phyloP scores from a whole-genome alignment of 2,797 vertebrate genomes.

The Darevskia nairensis region DNA sequence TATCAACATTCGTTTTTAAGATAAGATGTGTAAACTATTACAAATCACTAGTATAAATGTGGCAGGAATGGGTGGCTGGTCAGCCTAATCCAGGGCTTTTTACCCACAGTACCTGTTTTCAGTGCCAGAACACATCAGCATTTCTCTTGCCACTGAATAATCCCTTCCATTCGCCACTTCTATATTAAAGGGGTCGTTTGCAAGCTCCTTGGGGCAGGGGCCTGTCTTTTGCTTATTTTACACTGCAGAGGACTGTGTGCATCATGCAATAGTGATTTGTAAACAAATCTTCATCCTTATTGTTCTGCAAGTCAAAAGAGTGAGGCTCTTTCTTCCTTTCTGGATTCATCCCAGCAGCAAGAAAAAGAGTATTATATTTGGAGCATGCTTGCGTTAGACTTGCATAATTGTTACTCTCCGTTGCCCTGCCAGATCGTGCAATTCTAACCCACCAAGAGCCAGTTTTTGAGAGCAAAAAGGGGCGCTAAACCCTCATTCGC shows the following conservation, averaged over 20 bases:
- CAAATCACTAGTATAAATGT: not conserved
- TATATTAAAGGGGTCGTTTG: not conserved
- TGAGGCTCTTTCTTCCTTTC: not conserved
- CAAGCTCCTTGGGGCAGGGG: not conserved
- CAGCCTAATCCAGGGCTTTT: not conserved
- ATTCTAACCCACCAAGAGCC: constrained; percentile 29
- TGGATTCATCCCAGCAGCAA: constrained; percentile 13
- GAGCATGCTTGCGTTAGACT: not conserved
- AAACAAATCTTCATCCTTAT: not conserved
- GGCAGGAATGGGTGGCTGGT: too few relatives aligned
- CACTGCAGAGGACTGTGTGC: not conserved
- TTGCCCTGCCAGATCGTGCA: constrained; percentile 4
- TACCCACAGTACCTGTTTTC: not conserved
- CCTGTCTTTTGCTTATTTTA: not conserved
- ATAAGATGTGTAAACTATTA: not conserved
- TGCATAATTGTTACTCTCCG: not conserved
- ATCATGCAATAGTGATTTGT: not conserved
- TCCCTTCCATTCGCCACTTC: not conserved
- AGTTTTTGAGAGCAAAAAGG: not conserved
- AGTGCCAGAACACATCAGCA: not conserved
- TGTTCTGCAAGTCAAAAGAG: not conserved
- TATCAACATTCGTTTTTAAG: not conserved
- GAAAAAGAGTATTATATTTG: not conserved
- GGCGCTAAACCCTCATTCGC: not conserved
- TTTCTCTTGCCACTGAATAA: not conserved